These are phyloP conservation scores for Ephialtes manifestator DNA, from an alignment of 2,888 invertebrate genomes.

Conservation along the genomic window DNA sequence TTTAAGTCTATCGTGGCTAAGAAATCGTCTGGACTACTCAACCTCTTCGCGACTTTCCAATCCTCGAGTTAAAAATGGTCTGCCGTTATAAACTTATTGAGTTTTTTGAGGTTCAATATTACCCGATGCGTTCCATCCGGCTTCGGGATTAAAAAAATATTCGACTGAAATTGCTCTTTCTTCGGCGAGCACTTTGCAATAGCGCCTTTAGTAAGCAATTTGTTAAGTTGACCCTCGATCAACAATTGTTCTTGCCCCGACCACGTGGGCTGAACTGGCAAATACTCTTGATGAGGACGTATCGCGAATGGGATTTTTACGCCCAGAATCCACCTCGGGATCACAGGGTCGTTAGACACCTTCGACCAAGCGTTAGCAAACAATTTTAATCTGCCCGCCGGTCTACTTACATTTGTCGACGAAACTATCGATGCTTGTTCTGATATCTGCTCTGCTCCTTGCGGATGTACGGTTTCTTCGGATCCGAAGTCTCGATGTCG, in stretches of 20 bases:
- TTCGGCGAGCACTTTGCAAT: not conserved
- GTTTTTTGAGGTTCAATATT: conserved; percentile 70
- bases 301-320: conserved; percentile 35
- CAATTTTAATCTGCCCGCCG: conserved; percentile 55
- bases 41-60: conserved; percentile 65
- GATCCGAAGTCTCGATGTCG: not conserved
- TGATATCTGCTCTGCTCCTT: conserved; percentile 10
- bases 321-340: conserved; percentile 49
- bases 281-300: not conserved
- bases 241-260: not conserved
- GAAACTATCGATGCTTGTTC: not conserved
- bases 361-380: conserved; percentile 34
- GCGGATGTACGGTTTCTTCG: conserved; percentile 33
- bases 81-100: conserved; percentile 67
- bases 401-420: conserved; percentile 30
- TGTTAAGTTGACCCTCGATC: not conserved
- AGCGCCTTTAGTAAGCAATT: conserved; percentile 29
- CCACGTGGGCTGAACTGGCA: conserved; percentile 39
- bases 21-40: conserved; percentile 51
- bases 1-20: not conserved
- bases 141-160: conserved; percentile 1
- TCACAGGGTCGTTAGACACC: conserved; percentile 40
- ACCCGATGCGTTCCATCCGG: conserved; percentile 40
- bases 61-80: conserved; percentile 74
- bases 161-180: not conserved